Evolutionary conservation across 2,797 vertebrate genomes (phyloP).

Genomic region (Scyliorhinus canicula): DNA sequence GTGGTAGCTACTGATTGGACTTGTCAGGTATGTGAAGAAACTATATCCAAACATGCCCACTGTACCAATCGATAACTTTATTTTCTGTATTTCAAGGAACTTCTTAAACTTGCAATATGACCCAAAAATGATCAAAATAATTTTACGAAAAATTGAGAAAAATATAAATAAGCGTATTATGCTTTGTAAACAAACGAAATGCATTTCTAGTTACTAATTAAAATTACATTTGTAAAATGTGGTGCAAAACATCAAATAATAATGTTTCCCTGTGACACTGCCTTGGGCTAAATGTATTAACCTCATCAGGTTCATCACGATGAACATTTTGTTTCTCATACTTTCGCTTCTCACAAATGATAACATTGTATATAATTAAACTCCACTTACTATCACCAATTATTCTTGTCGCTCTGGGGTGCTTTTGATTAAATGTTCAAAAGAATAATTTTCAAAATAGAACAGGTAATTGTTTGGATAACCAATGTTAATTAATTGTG

Average conservation of each 20-base stretch:
- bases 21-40: neutral
- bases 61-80: neutral
- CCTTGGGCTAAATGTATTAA: neutral
- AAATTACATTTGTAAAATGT: neutral
- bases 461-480: neutral
- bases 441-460: slow-evolving; percentile 8
- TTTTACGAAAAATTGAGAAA: neutral
- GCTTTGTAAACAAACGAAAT: neutral
- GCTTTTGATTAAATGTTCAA: neutral
- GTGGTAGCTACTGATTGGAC: neutral
- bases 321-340: neutral
- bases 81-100: neutral
- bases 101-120: neutral
- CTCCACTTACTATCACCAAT: neutral
- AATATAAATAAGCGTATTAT: neutral
- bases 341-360: slow-evolving; percentile 15
- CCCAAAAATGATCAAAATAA: slow-evolving; percentile 8
- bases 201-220: neutral
- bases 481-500: neutral
- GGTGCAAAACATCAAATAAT: neutral
- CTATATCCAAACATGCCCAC: neutral
- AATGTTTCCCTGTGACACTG: neutral
- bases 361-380: neutral
- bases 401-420: neutral
- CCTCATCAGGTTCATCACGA: neutral